Evolutionary conservation across 2,113 vertebrate species (phyloP).

Genomic region (Lophius piscatorius): DNA sequence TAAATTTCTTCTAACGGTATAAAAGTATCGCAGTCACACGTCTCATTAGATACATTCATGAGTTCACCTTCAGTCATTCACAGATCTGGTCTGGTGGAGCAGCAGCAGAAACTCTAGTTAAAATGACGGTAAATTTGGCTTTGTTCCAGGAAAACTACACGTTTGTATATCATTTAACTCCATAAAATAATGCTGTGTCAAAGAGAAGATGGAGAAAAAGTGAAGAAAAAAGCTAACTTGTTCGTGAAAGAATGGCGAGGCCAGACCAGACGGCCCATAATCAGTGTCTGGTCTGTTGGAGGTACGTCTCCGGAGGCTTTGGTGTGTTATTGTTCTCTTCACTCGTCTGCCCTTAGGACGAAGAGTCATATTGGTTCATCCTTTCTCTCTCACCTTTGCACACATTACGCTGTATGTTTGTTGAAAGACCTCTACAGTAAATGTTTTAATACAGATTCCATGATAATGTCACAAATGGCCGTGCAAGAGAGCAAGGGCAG

Average conservation of each 20-base stretch:
- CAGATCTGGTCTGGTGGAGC: not conserved
- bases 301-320: constrained; percentile 8
- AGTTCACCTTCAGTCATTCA: not conserved
- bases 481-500: not conserved
- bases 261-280: not conserved
- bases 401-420: not conserved
- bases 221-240: not conserved
- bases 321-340: not conserved
- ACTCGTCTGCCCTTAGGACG: not conserved
- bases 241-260: not conserved
- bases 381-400: not conserved
- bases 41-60: too few species aligned
- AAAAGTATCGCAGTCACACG: too few species aligned
- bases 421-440: not conserved
- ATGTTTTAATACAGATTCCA: constrained; percentile 1
- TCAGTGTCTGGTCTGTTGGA: constrained; percentile 9
- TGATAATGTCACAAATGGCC: constrained; percentile 6
- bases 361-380: too few species aligned
- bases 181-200: too few species aligned
- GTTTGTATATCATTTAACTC: too few species aligned
- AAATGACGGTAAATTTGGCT: not conserved
- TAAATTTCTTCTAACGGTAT: too few species aligned
- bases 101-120: too few species aligned
- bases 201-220: not conserved
- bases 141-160: constrained; percentile 2